These are phyloP conservation scores for Lepidotrigona ventralis DNA, from an alignment of 1,140 invertebrate species.

Conservation along the genomic window DNA sequence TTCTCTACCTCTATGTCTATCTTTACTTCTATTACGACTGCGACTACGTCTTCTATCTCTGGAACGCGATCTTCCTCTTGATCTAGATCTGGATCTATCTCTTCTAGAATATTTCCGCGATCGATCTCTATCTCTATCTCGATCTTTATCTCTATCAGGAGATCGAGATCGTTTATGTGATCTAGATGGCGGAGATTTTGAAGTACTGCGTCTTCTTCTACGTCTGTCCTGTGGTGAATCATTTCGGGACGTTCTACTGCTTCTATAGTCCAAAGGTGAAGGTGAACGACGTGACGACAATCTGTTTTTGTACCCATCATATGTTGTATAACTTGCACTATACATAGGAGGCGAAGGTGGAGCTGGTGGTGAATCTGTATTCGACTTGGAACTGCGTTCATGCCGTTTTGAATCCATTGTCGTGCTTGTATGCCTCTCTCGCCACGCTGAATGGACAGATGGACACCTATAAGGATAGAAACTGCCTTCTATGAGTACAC, in stretches of 20 bases:
- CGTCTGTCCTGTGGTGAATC: conserved; percentile 70
- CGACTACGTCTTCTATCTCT: conserved; percentile 72
- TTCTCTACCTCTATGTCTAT: conserved; percentile 69
- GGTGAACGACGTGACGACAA: conserved; percentile 68
- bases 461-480: conserved; percentile 80
- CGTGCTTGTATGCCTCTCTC: conserved; percentile 48
- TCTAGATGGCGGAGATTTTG: conserved; percentile 64
- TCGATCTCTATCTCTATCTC: conserved; percentile 61
- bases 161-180: conserved; percentile 72
- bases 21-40: conserved; percentile 72
- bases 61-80: conserved; percentile 67
- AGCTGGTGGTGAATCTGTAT: conserved; percentile 70
- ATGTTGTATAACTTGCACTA: conserved; percentile 65
- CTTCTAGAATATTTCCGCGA: conserved; percentile 70
- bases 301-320: conserved; percentile 71
- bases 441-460: conserved; percentile 62
- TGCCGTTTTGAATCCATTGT: conserved; percentile 70
- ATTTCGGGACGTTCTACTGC: conserved; percentile 65
- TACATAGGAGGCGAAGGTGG: conserved; percentile 75
- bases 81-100: conserved; percentile 70
- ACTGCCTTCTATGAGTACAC: conserved; percentile 80
- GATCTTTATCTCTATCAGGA: conserved; percentile 63
- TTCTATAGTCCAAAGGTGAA: conserved; percentile 66
- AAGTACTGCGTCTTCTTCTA: conserved; percentile 69
- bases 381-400: conserved; percentile 64